Evolutionary conservation across 2,113 vertebrate species (phyloP).

Genomic region (Ceyx melanurus): DNA sequence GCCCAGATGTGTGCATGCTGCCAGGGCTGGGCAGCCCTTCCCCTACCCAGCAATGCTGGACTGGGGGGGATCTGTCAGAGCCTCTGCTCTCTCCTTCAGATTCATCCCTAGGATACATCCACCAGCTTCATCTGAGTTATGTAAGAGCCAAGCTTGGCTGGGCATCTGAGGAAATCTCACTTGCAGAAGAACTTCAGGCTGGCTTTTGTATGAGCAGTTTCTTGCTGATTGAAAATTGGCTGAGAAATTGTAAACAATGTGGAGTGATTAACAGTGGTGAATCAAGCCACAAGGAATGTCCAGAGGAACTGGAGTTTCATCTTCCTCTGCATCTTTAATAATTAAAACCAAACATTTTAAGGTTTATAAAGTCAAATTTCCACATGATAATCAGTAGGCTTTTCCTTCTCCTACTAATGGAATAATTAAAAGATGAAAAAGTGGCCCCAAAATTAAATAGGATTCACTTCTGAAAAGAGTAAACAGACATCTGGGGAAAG

Average conservation of each 20-base stretch:
- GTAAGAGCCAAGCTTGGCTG: conserved; percentile 5
- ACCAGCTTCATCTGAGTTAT: neutral
- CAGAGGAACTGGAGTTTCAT: neutral
- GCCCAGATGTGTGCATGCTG: accelerated
- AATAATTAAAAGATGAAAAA: neutral
- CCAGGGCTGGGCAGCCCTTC: neutral
- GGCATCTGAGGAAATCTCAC: conserved; percentile 1
- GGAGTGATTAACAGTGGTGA: conserved; percentile 18
- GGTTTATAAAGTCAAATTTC: neutral
- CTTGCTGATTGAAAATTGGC: conserved; percentile 48
- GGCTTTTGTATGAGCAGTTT: conserved; percentile 32
- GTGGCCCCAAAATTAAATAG: neutral
- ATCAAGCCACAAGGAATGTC: neutral
- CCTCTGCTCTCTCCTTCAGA: neutral
- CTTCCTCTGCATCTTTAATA: neutral
- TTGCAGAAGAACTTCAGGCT: conserved; percentile 23
- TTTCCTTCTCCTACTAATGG: neutral
- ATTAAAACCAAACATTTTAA: neutral
- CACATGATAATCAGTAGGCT: neutral
- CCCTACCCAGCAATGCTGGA: accelerated
- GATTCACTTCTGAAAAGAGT: neutral
- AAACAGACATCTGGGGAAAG: neutral
- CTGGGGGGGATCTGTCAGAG: neutral
- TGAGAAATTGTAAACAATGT: conserved; percentile 34
- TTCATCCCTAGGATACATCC: conserved; percentile 8